Conservation (phyloP, 2,888 invertebrate genomes). For the Sinohyriopsis cumingii region DNA sequence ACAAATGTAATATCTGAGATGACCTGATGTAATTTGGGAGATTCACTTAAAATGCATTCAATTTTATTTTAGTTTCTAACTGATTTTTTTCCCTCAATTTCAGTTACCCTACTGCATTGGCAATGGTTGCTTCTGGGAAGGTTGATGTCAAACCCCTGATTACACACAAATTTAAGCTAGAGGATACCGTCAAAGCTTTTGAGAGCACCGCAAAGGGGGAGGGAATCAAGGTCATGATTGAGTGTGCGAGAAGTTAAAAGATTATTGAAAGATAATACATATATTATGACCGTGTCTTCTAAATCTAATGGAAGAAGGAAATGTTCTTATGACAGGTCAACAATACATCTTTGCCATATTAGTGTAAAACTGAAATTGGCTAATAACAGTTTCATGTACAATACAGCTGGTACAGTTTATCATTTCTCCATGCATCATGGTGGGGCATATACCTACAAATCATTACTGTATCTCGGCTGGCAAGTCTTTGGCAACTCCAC, state of each 20-base stretch:
- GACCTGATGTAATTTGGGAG: no score
- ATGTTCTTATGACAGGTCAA: not conserved
- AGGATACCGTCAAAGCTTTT: constrained; percentile 83
- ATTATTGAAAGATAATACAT: not conserved
- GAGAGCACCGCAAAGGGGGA: constrained; percentile 83
- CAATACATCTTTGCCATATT: not conserved
- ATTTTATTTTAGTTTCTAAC: constrained; percentile 19
- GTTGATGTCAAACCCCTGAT: constrained; percentile 66
- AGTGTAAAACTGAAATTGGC: not conserved
- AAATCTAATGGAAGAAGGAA: not conserved
- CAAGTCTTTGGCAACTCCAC: no score
- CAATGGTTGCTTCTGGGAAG: constrained; percentile 65
- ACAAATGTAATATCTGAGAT: no score
- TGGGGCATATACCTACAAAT: no score
- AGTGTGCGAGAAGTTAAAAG: constrained; percentile 26
- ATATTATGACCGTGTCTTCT: no score
- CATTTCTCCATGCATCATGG: no score
- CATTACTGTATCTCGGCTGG: no score
- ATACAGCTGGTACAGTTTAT: no score
- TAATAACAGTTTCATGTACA: constrained; percentile 3
- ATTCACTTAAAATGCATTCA: not conserved
- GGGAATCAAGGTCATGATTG: constrained; percentile 79
- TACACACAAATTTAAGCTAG: constrained; percentile 63
- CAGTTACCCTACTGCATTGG: constrained; percentile 69
- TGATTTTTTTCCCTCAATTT: constrained; percentile 18